Percentiles rank a stretch among this genome's conserved stretches.
phyloP scores from a whole-genome alignment of 2,888 invertebrate genomes.

The Dendrolimus houi region DNA sequence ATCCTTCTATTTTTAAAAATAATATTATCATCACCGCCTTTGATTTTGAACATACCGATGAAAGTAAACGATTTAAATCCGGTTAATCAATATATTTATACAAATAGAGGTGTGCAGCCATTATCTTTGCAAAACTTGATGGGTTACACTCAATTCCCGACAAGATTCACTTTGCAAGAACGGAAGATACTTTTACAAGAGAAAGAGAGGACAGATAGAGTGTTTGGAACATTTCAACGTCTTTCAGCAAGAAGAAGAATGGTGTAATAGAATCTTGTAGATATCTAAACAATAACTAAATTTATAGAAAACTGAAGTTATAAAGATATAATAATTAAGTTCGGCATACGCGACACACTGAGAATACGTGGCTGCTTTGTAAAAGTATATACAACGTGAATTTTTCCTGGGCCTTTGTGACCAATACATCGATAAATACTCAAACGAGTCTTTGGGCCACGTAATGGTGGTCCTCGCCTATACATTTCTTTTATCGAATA shows the following conservation, averaged over 20 bases:
- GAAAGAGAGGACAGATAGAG: neutral
- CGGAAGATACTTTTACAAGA: slow-evolving; percentile 11
- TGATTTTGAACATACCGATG: slow-evolving; percentile 14
- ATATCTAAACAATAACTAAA: no score
- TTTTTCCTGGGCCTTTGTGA: no score
- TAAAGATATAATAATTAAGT: no score
- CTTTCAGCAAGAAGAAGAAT: slow-evolving; percentile 15
- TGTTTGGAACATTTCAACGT: slow-evolving; percentile 4
- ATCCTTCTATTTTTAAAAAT: slow-evolving; percentile 6
- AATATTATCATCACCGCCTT: slow-evolving; percentile 7
- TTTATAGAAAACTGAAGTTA: no score
- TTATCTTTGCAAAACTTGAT: slow-evolving; percentile 22
- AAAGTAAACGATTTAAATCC: slow-evolving; percentile 12
- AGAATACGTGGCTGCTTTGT: no score
- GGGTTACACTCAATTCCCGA: slow-evolving; percentile 22
- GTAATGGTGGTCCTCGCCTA: no score
- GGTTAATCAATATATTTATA: slow-evolving; percentile 24
- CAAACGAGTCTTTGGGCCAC: no score
- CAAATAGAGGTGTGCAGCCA: slow-evolving; percentile 16
- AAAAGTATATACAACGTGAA: no score
- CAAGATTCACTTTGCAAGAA: slow-evolving; percentile 12
- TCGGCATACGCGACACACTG: no score
- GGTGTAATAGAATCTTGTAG: slow-evolving; percentile 4
- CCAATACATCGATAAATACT: no score
- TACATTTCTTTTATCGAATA: no score